phyloP scores from a whole-genome alignment of 1,140 invertebrate genomes.

The Camponotus floridanus region DNA sequence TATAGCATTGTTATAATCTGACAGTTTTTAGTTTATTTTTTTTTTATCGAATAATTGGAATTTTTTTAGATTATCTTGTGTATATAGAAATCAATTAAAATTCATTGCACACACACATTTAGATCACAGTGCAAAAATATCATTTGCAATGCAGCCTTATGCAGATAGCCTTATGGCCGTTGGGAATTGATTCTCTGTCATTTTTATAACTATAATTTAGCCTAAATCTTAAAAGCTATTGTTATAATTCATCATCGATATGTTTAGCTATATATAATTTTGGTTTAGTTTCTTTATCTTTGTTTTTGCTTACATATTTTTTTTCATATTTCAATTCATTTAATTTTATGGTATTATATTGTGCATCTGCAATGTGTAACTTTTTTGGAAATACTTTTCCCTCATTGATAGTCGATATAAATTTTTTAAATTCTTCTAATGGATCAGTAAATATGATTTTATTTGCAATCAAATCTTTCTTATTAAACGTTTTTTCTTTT shows the following conservation, averaged over 20 bases:
- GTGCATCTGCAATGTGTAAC: conserved; percentile 23
- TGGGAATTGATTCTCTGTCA: conserved; percentile 40
- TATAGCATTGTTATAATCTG: conserved; percentile 35
- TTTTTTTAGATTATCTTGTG: conserved; percentile 54
- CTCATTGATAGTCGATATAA: conserved; percentile 45
- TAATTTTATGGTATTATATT: conserved; percentile 27
- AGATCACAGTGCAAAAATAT: conserved; percentile 71
- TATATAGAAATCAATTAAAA: conserved; percentile 58
- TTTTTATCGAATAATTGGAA: conserved; percentile 52
- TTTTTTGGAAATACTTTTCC: conserved; percentile 59
- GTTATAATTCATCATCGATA: conserved; percentile 78
- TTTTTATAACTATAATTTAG: conserved; percentile 56
- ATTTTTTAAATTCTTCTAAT: conserved; percentile 66
- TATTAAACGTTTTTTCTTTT: conserved; percentile 34
- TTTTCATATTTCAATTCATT: conserved; percentile 55
- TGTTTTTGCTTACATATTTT: conserved; percentile 54
- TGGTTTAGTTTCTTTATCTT: conserved; percentile 58
- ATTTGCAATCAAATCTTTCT: conserved; percentile 40
- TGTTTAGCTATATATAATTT: conserved; percentile 68
- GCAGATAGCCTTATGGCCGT: conserved; percentile 35
- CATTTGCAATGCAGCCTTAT: conserved; percentile 52
- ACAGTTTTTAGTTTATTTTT: conserved; percentile 25
- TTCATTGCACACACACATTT: conserved; percentile 53
- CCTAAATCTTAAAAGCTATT: conserved; percentile 63
- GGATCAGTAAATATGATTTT: conserved; percentile 57